phyloP scores from a whole-genome alignment of 2,797 vertebrate species.

The Sebastes minor region DNA sequence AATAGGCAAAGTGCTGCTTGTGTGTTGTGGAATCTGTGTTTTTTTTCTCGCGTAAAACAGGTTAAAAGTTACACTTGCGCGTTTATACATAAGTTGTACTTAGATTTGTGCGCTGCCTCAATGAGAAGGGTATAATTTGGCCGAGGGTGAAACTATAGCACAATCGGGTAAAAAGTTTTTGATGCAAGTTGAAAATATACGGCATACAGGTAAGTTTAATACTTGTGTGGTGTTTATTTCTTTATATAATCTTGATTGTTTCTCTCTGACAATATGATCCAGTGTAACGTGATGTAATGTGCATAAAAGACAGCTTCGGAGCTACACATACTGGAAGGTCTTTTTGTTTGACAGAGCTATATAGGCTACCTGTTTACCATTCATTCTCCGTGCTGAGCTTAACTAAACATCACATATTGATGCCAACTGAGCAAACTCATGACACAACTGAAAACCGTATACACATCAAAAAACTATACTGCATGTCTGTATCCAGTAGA shows the following conservation, averaged over 20 bases:
- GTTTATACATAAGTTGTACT: neutral
- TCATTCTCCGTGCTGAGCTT: neutral
- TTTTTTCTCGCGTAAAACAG: neutral
- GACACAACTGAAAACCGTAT: neutral
- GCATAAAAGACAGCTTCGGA: neutral
- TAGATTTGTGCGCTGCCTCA: neutral
- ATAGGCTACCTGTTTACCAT: neutral
- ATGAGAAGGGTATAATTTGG: neutral
- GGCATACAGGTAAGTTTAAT: neutral
- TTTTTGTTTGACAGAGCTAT: neutral
- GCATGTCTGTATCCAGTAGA: neutral
- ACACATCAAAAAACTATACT: neutral
- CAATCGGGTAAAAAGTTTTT: neutral
- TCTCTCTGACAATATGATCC: neutral
- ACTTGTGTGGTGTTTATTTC: neutral
- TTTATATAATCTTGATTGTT: neutral
- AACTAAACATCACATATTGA: neutral
- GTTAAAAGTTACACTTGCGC: neutral
- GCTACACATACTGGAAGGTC: neutral
- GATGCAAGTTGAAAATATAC: neutral
- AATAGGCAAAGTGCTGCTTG: constrained; percentile 23
- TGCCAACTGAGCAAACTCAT: neutral
- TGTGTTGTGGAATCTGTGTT: constrained; percentile 1
- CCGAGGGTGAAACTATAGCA: neutral
- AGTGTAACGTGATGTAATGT: neutral